A percentile compares a stretch with the other conserved stretches of the same genome.
phyloP scores from a whole-genome alignment of 1,140 invertebrate species.

The Delia radicum region DNA sequence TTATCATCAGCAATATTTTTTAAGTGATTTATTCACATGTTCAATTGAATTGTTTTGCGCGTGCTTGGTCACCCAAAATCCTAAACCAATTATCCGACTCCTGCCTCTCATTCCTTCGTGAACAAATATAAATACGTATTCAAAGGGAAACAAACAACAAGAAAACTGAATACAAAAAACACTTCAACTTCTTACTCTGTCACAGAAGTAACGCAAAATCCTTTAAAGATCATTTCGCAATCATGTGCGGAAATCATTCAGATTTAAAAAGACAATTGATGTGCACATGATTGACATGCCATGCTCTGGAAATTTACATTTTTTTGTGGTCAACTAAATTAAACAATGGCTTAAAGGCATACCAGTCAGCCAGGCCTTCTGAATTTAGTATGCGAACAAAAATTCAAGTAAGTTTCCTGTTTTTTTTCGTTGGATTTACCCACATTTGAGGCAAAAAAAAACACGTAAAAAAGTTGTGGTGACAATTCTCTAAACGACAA shows the following conservation, averaged over 20 bases:
- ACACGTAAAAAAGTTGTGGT: constrained; percentile 18
- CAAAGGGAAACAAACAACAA: background rate
- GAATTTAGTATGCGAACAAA: background rate
- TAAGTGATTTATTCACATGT: constrained; percentile 32
- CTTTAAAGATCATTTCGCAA: constrained; percentile 1
- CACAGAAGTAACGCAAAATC: background rate
- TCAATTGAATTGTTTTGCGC: constrained; percentile 32
- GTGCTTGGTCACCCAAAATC: constrained; percentile 20
- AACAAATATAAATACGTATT: background rate
- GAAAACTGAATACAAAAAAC: background rate
- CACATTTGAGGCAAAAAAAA: background rate
- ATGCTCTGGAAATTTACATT: constrained; percentile 24
- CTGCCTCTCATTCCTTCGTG: background rate
- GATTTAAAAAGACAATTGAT: constrained; percentile 26
- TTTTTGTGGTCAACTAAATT: constrained; percentile 9
- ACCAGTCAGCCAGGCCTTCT: background rate
- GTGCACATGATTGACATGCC: constrained; percentile 31
- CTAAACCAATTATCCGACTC: constrained; percentile 6
- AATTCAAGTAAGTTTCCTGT: background rate
- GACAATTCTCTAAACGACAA: constrained; percentile 32
- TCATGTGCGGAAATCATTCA: constrained; percentile 1
- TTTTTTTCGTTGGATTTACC: background rate
- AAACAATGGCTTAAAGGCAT: background rate
- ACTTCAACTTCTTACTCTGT: background rate
- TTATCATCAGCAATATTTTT: background rate